Evolutionary conservation across 1,140 invertebrate species (phyloP).

Genomic region (Myzus persicae): DNA sequence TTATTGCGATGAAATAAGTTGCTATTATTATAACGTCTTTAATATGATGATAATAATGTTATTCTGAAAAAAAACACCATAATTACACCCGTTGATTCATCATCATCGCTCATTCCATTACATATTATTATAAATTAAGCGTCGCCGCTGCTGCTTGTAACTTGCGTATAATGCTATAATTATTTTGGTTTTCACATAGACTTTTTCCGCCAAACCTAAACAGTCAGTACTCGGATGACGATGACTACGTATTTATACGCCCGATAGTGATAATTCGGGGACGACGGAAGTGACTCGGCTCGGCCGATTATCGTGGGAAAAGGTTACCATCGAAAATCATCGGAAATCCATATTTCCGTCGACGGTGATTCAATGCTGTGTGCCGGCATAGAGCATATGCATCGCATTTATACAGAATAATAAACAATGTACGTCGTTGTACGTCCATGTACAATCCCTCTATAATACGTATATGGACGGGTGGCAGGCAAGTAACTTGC

Average conservation of each 20-base stretch:
- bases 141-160: too few relatives aligned
- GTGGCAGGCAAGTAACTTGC: neutral
- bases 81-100: neutral
- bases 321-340: neutral
- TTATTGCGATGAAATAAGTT: neutral
- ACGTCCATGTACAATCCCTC: neutral
- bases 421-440: neutral
- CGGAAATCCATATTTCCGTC: neutral
- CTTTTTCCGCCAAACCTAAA: neutral
- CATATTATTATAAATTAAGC: neutral
- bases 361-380: neutral
- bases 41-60: neutral
- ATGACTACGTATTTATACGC: neutral
- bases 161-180: neutral
- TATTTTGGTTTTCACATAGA: neutral
- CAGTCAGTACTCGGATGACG: neutral
- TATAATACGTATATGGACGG: neutral
- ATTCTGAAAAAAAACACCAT: neutral
- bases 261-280: neutral
- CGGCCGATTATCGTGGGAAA: neutral
- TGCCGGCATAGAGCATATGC: neutral
- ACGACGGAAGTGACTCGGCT: neutral
- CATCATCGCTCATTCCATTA: neutral
- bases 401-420: neutral
- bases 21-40: neutral